phyloP scores from a whole-genome alignment of 1,140 invertebrate species.

The Bombus haemorrhoidalis region DNA sequence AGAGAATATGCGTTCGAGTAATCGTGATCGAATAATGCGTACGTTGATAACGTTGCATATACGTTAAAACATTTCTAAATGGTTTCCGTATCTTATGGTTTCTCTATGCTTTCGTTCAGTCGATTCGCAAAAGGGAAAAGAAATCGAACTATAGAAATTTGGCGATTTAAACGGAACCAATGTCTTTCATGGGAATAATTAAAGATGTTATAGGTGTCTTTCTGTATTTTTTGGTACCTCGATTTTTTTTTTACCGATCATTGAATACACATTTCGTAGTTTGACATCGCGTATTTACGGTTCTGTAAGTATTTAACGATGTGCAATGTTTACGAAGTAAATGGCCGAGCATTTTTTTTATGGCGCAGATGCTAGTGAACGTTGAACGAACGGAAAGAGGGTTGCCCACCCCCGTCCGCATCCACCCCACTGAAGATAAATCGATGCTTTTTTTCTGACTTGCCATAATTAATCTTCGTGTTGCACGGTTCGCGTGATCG shows the following conservation, averaged over 20 bases:
- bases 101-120: not conserved
- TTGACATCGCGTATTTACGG: not conserved
- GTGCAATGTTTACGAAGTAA: slow-evolving; percentile 27
- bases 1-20: not conserved
- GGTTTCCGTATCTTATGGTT: not conserved
- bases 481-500: not conserved
- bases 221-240: too few species aligned
- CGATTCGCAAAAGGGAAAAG: not conserved
- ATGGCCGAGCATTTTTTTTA: slow-evolving; percentile 22
- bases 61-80: not conserved
- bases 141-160: not conserved
- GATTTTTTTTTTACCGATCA: too few species aligned
- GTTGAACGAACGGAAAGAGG: slow-evolving; percentile 28
- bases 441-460: slow-evolving; percentile 11
- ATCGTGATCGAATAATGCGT: slow-evolving; percentile 35
- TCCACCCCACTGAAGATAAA: slow-evolving; percentile 22
- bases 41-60: not conserved
- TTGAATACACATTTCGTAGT: not conserved
- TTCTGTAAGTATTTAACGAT: not conserved
- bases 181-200: not conserved
- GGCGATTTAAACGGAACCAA: slow-evolving; percentile 2
- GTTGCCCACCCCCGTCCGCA: not conserved
- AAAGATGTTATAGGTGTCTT: not conserved
- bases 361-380: slow-evolving; percentile 29
- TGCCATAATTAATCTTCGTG: slow-evolving; percentile 38